Percentiles rank a stretch among this genome's conserved stretches.
Conservation (phyloP, 1,140 invertebrate genomes). For the Eurosta solidaginis region DNA sequence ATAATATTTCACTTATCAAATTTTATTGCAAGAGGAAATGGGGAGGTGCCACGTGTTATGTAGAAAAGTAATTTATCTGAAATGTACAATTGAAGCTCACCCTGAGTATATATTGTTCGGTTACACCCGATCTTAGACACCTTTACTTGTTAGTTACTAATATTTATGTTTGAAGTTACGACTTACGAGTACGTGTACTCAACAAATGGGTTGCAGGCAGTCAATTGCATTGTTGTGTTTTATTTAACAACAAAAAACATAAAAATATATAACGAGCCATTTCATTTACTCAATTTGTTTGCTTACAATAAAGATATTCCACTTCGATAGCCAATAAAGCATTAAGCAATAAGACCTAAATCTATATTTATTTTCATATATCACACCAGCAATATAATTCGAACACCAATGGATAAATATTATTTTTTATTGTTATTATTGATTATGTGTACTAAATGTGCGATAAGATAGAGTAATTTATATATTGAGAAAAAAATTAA, state of each 20-base stretch:
- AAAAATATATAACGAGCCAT: neutral
- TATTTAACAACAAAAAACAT: too few relatives aligned
- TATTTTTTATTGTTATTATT: neutral
- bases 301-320: conserved; percentile 25
- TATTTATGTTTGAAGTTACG: neutral
- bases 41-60: too few relatives aligned
- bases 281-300: conserved; percentile 26
- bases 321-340: conserved; percentile 18
- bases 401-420: neutral
- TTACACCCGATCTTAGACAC: too few relatives aligned
- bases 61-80: too few relatives aligned
- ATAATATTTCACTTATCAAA: too few relatives aligned
- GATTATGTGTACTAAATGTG: neutral
- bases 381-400: neutral
- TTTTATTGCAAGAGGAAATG: too few relatives aligned
- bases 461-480: conserved; percentile 4
- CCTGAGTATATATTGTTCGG: too few relatives aligned
- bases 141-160: neutral
- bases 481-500: neutral
- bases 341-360: conserved; percentile 8
- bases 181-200: neutral
- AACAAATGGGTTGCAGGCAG: too few relatives aligned
- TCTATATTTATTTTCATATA: conserved; percentile 8
- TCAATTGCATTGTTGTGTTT: neutral
- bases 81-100: too few relatives aligned